Conservation (phyloP, 2,113 vertebrate species). For the Cochlearius cochlearius region DNA sequence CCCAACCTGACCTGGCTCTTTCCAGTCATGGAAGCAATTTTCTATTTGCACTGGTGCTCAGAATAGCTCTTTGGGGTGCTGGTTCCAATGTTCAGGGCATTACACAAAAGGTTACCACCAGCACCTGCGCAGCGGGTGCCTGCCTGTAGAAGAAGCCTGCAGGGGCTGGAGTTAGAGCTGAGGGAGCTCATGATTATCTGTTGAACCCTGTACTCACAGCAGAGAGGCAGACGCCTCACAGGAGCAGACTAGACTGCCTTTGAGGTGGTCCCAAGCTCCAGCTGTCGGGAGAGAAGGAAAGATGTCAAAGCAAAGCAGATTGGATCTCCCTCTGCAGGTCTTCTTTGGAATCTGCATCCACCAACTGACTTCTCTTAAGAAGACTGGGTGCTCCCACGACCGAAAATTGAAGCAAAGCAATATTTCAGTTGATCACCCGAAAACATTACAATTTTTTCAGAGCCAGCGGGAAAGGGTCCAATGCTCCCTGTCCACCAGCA, state of each 20-base stretch:
- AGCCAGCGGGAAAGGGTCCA: background rate
- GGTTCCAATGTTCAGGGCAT: background rate
- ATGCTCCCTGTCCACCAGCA: background rate
- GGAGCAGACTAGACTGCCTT: background rate
- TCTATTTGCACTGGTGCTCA: background rate
- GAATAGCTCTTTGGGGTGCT: background rate
- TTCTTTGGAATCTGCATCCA: background rate
- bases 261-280: background rate
- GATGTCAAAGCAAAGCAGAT: background rate
- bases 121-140: background rate
- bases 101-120: background rate
- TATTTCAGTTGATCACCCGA: background rate
- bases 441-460: background rate
- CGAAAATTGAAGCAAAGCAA: background rate
- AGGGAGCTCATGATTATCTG: background rate
- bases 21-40: background rate
- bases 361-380: background rate
- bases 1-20: background rate
- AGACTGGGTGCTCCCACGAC: background rate
- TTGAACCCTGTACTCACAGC: background rate
- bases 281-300: background rate
- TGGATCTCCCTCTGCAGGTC: slow-evolving; percentile 10
- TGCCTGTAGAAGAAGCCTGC: background rate
- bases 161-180: background rate
- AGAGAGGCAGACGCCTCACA: background rate